Conservation (phyloP, 2,888 invertebrate genomes). For the Mythimna lalbum region DNA sequence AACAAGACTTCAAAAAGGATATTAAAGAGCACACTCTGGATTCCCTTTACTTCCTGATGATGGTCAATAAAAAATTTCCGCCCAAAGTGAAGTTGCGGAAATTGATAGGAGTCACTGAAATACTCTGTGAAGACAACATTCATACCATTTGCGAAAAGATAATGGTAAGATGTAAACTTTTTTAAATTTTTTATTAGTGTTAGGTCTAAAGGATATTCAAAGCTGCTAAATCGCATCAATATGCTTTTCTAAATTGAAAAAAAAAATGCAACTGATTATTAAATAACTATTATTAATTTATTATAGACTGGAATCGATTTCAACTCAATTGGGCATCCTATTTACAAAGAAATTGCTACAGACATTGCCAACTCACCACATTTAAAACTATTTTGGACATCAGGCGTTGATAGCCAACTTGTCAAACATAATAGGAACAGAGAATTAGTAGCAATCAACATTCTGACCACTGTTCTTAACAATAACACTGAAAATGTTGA, state of each 20-base stretch:
- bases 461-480: constrained; percentile 90
- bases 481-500: constrained; percentile 84
- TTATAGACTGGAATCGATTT: constrained; percentile 91
- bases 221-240: not conserved
- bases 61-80: constrained; percentile 82
- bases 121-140: constrained; percentile 91
- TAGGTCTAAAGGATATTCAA: not conserved
- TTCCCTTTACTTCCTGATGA: constrained; percentile 91
- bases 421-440: constrained; percentile 89
- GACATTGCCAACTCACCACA: constrained; percentile 89
- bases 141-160: constrained; percentile 90
- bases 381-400: constrained; percentile 90
- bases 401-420: constrained; percentile 85
- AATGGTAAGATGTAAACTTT: constrained; percentile 85
- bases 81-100: constrained; percentile 90
- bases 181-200: not conserved
- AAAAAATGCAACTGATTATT: not conserved
- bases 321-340: constrained; percentile 91
- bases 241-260: not conserved
- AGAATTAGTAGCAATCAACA: constrained; percentile 91
- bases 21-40: constrained; percentile 92
- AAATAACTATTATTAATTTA: not conserved
- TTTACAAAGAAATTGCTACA: constrained; percentile 91
- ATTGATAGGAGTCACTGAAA: constrained; percentile 88
- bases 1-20: constrained; percentile 91